Evolutionary conservation across 2,113 vertebrate species (phyloP).

Genomic region (Mungos mungo): DNA sequence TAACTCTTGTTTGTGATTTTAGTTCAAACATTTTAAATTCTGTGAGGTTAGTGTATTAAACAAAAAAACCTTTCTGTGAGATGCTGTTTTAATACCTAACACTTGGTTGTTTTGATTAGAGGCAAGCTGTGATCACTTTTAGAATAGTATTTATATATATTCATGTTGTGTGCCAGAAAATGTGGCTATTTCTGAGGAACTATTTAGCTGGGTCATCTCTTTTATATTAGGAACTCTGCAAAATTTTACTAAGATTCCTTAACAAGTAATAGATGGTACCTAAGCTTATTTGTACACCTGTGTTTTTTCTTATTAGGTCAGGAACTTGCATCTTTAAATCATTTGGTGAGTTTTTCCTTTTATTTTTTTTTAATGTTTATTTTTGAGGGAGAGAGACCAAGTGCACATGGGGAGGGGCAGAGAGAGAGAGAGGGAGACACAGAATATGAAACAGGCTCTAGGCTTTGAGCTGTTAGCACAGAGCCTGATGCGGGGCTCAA

Average conservation of each 20-base stretch:
- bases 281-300: not conserved
- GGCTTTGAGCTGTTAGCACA: no score
- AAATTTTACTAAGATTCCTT: not conserved
- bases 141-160: conserved; percentile 5
- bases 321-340: conserved; percentile 93
- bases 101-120: conserved; percentile 32
- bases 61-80: not conserved
- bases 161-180: not conserved
- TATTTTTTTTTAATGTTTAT: not conserved
- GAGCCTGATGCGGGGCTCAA: no score
- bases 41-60: not conserved
- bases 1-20: not conserved
- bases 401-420: no score
- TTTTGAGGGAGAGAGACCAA: no score
- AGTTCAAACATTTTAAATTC: conserved; percentile 50
- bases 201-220: not conserved
- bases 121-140: not conserved
- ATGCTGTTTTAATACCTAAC: not conserved
- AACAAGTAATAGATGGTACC: not conserved
- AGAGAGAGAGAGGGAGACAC: no score
- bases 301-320: conserved; percentile 85
- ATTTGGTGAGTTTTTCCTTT: conserved; percentile 87
- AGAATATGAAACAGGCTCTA: no score
- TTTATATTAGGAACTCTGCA: conserved; percentile 26
- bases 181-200: not conserved